A percentile compares a stretch with the other conserved stretches of the same genome.
These are phyloP conservation scores for Strix occidentalis DNA, from an alignment of 2,797 vertebrate species.

Conservation along the genomic window DNA sequence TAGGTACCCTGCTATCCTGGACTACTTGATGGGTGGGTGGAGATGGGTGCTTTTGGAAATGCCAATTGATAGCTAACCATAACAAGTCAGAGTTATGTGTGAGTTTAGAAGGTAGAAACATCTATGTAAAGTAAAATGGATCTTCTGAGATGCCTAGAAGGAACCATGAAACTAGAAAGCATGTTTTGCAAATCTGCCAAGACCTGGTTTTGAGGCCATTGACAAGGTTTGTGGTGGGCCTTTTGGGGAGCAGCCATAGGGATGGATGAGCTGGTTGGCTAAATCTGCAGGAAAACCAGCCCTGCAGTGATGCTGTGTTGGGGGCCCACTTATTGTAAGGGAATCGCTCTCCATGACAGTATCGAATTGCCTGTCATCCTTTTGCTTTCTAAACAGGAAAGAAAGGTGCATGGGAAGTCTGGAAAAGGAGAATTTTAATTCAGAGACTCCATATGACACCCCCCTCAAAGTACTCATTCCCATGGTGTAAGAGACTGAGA, in stretches of 20 bases:
- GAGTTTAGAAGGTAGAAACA: not conserved
- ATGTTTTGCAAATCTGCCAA: not conserved
- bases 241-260: not conserved
- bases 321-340: not conserved
- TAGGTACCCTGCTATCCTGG: constrained; percentile 9
- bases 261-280: not conserved
- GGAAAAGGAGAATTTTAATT: constrained; percentile 26
- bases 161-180: not conserved
- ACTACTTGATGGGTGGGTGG: constrained; percentile 20
- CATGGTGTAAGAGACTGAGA: not conserved
- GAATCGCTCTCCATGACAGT: not conserved
- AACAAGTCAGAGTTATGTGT: not conserved
- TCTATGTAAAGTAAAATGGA: not conserved
- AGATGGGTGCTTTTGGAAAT: constrained; percentile 38
- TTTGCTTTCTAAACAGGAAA: constrained; percentile 43
- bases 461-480: not conserved
- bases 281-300: not conserved
- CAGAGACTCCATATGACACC: not conserved
- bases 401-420: not conserved
- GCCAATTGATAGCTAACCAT: not conserved
- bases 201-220: not conserved
- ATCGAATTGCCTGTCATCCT: not conserved
- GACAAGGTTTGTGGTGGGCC: not conserved
- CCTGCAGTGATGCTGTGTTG: not conserved
- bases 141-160: not conserved